A percentile compares a stretch with the other conserved stretches of the same genome.
Evolutionary conservation across 30 jellyfish, hydroid and myxozoan species (phyloP).

Genomic region (Aurelia sp.): DNA sequence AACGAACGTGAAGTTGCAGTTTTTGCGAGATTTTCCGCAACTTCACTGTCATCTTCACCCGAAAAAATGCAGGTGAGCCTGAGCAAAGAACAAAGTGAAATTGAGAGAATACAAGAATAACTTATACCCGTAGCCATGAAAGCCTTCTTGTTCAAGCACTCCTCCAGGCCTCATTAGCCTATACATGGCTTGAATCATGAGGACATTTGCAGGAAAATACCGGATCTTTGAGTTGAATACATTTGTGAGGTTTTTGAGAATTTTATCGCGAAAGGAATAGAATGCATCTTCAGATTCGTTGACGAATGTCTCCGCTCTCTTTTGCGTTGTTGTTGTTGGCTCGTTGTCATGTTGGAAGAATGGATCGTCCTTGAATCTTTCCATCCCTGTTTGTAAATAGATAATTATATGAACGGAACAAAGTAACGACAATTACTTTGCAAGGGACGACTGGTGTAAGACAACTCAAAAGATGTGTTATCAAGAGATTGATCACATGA

Average conservation of each 20-base stretch:
- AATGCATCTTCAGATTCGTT: constrained; percentile 9
- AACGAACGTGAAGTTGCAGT: too few relatives aligned
- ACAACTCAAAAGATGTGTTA: too few relatives aligned
- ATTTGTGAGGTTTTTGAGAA: not conserved
- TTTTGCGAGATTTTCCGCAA: too few relatives aligned
- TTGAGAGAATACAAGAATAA: too few relatives aligned
- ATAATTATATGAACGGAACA: too few relatives aligned
- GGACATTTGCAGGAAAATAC: constrained; percentile 39
- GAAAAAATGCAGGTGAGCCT: too few relatives aligned
- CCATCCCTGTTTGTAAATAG: constrained; percentile 41
- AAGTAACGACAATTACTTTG: too few relatives aligned
- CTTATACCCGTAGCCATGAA: constrained; percentile 36
- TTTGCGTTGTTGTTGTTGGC: not conserved
- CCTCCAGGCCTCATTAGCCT: constrained; percentile 39
- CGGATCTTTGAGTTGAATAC: constrained; percentile 36
- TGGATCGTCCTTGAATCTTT: constrained; percentile 39
- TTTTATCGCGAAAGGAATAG: not conserved
- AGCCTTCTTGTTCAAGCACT: constrained; percentile 52
- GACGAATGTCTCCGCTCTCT: not conserved
- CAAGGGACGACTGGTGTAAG: too few relatives aligned
- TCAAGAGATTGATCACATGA: too few relatives aligned
- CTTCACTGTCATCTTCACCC: too few relatives aligned
- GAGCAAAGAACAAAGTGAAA: too few relatives aligned
- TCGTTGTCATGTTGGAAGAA: constrained; percentile 24
- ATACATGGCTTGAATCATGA: constrained; percentile 62